These are phyloP conservation scores for Strigamia maritima DNA, from an alignment of 2,888 invertebrate genomes.

Conservation along the genomic window DNA sequence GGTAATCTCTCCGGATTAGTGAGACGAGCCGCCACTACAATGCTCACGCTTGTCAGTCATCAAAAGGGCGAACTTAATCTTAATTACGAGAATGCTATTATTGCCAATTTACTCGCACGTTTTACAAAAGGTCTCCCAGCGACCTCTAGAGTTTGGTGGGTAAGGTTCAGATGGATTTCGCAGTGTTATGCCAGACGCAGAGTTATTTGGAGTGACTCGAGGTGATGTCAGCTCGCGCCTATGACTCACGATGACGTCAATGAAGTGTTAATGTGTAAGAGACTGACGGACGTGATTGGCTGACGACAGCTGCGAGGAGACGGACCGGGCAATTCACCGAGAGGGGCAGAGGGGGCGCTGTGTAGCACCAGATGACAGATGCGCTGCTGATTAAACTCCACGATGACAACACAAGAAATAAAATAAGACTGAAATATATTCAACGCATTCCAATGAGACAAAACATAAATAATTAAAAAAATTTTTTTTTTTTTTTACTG, in stretches of 20 bases:
- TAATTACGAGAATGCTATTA: background rate
- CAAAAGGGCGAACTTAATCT: background rate
- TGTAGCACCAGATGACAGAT: background rate
- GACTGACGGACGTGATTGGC: constrained; percentile 35
- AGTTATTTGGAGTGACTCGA: background rate
- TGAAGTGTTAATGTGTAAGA: constrained; percentile 17
- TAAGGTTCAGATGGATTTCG: background rate
- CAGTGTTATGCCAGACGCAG: background rate
- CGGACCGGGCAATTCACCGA: background rate
- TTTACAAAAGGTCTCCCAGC: background rate
- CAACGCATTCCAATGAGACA: no score
- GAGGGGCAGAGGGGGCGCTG: background rate
- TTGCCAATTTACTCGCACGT: background rate
- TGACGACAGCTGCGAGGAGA: constrained; percentile 11
- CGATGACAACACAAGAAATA: no score
- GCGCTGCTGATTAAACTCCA: no score
- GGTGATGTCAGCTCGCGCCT: constrained; percentile 8
- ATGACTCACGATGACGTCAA: constrained; percentile 20
- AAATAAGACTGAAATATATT: no score
- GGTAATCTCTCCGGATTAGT: background rate
- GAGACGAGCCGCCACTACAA: background rate
- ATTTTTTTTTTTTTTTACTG: no score
- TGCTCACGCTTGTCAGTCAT: background rate
- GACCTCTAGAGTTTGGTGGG: background rate
- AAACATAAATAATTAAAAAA: no score